Percentiles rank a stretch among this genome's conserved stretches.
These are phyloP conservation scores for Tuta absoluta DNA, from an alignment of 2,888 invertebrate genomes.

Conservation along the genomic window DNA sequence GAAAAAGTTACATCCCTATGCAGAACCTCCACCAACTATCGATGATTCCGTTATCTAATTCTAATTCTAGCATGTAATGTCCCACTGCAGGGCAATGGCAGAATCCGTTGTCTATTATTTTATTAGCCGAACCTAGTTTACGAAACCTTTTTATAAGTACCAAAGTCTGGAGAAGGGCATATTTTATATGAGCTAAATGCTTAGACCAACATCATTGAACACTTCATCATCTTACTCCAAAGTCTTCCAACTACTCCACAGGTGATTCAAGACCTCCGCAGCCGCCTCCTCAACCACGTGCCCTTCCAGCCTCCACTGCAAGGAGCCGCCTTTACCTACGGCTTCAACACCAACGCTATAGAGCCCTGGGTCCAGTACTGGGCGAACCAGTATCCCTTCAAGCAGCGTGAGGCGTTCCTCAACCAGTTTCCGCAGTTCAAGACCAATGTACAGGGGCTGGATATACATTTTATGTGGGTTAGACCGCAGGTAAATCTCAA, in stretches of 20 bases:
- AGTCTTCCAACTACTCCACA: conserved; percentile 39
- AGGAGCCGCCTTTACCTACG: conserved; percentile 88
- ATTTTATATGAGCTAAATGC: too few species aligned
- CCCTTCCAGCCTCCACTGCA: conserved; percentile 82
- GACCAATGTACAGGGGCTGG: conserved; percentile 86
- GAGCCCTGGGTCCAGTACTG: conserved; percentile 86
- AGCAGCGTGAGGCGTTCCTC: conserved; percentile 82
- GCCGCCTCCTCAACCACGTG: conserved; percentile 53
- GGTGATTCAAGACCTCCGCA: conserved; percentile 60
- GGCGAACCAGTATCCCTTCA: conserved; percentile 85
- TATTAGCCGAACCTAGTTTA: too few species aligned
- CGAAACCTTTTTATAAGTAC: too few species aligned
- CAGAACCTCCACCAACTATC: too few species aligned
- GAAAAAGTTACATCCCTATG: too few species aligned
- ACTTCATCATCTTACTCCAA: too few species aligned
- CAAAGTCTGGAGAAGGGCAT: too few species aligned
- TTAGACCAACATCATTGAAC: too few species aligned
- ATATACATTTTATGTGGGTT: conserved; percentile 72
- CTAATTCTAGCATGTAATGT: too few species aligned
- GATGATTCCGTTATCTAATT: too few species aligned
- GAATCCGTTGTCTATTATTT: too few species aligned
- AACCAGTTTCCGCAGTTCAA: conserved; percentile 89
- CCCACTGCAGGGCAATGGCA: too few species aligned
- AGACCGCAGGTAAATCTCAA: conserved; percentile 26
- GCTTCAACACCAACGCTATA: conserved; percentile 86